phyloP scores from a whole-genome alignment of 1,140 invertebrate genomes.

The Aphidius gifuensis region DNA sequence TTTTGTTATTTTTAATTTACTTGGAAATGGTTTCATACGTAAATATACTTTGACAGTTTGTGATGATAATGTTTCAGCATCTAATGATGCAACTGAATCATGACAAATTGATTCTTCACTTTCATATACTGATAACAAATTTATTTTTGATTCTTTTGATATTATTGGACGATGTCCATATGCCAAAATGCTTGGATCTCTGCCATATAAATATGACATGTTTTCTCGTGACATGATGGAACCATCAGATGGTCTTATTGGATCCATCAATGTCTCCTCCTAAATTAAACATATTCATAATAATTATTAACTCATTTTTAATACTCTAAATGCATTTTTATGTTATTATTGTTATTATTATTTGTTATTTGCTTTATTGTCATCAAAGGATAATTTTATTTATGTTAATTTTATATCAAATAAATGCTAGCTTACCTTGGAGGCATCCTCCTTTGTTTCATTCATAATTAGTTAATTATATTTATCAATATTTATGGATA shows the following conservation, averaged over 20 bases:
- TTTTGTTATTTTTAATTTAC: constrained; percentile 34
- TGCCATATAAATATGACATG: constrained; percentile 45
- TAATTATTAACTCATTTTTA: neutral
- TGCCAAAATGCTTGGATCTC: constrained; percentile 51
- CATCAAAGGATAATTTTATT: neutral
- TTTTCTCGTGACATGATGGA: constrained; percentile 21
- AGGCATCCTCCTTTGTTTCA: neutral
- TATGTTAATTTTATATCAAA: neutral
- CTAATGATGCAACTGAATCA: constrained; percentile 21
- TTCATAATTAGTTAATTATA: neutral
- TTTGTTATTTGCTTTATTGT: neutral
- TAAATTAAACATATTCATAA: constrained; percentile 12
- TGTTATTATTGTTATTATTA: neutral
- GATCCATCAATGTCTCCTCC: constrained; percentile 37
- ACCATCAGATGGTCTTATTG: constrained; percentile 29
- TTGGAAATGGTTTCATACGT: constrained; percentile 52
- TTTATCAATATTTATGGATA: neutral
- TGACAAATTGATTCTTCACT: constrained; percentile 28
- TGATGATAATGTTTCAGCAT: constrained; percentile 18
- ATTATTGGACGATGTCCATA: constrained; percentile 40
- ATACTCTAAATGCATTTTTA: neutral
- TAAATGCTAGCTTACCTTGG: neutral
- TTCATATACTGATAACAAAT: constrained; percentile 42
- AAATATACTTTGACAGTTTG: constrained; percentile 56
- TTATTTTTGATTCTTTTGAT: constrained; percentile 36